phyloP scores from a whole-genome alignment of 2,888 invertebrate genomes.

The Adelognathus sp. region DNA sequence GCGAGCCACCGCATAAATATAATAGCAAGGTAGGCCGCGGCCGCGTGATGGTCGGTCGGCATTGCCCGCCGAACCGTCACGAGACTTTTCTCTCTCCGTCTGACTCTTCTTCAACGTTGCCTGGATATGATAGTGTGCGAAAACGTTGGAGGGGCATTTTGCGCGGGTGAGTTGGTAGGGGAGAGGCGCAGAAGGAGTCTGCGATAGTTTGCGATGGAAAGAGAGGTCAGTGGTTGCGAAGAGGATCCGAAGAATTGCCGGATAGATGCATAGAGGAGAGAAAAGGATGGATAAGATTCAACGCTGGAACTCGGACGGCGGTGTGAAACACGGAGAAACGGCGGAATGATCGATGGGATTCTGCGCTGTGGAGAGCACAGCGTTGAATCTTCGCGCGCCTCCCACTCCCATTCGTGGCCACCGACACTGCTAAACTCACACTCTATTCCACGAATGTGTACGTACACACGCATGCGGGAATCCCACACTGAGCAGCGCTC shows the following conservation, averaged over 20 bases:
- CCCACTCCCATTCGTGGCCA: conserved; percentile 61
- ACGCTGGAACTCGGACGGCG: conserved; percentile 70
- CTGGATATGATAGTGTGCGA: conserved; percentile 33
- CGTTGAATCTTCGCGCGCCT: conserved; percentile 70
- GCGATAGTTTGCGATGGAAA: conserved; percentile 44
- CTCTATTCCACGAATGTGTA: conserved; percentile 44
- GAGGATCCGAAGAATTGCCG: conserved; percentile 41
- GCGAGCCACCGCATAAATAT: conserved; percentile 80
- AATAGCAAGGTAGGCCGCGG: conserved; percentile 77
- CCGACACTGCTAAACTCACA: conserved; percentile 37
- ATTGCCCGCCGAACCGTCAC: conserved; percentile 79
- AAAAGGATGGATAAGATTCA: conserved; percentile 58
- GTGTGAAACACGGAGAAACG: conserved; percentile 78
- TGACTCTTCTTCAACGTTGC: conserved; percentile 33
- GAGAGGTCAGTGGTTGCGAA: conserved; percentile 14
- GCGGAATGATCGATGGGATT: conserved; percentile 81
- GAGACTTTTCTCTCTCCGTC: conserved; percentile 56
- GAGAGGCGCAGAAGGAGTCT: conserved; percentile 54
- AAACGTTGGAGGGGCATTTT: conserved; percentile 55
- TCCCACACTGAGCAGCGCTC: conserved; percentile 56
- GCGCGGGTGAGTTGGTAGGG: conserved; percentile 47
- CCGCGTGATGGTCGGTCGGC: conserved; percentile 80
- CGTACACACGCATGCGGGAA: conserved; percentile 22
- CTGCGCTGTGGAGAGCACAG: conserved; percentile 78
- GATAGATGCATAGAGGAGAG: conserved; percentile 60